Base-by-base conservation (phyloP, 2,113 vertebrate species). In the Donacobius atricapilla region DNA sequence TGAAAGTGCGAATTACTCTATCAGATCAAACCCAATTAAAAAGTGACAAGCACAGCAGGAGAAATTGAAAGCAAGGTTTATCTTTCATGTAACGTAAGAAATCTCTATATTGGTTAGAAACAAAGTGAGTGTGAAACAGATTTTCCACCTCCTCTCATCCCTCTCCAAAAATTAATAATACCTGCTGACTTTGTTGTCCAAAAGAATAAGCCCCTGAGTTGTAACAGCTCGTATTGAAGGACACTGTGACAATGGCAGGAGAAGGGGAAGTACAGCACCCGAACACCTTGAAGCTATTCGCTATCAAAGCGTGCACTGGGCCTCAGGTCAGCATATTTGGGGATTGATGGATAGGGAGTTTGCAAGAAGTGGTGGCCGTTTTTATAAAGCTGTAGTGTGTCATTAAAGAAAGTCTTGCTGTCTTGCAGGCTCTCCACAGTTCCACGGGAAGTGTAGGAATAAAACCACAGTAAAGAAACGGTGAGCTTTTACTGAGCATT, bases 11-110 rank as follows among this genome's bases (percentile, higher is more conserved):
- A 97, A 96, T 97, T 95, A 97, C 94, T 93, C 89, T 85, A 96
- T 96, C 96, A 92, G 93, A 94, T 97, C 96, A 96, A 80, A 76
- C 95, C 96, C 96, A 97, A 96, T 98, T 97, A 97, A 96, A 97
- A 94, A 84, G 87, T 87, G 96, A 97, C 94, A 80, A 94, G 88
- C 96, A 66, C 96, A 93, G 97, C 97, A 89, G 96, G 96, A 89
- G 89, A 92, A 95, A 94, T 68, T 83, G 94, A 94, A 97, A 94
- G 92, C 44, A 86, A 93, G 84, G 89, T 97, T 95, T 96, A 84
- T 97, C 96, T 95, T 93, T 95, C 81, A 90, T 56, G 85, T 92
- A 97, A 91, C 16, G 5, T 87, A 94, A 95, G 83, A 89, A 90
- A 72, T 96, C 81, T 76, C 79, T 90, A 56, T 92, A 88, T 93